Conservation (phyloP, 2,797 vertebrate species). For the Columba guinea region DNA sequence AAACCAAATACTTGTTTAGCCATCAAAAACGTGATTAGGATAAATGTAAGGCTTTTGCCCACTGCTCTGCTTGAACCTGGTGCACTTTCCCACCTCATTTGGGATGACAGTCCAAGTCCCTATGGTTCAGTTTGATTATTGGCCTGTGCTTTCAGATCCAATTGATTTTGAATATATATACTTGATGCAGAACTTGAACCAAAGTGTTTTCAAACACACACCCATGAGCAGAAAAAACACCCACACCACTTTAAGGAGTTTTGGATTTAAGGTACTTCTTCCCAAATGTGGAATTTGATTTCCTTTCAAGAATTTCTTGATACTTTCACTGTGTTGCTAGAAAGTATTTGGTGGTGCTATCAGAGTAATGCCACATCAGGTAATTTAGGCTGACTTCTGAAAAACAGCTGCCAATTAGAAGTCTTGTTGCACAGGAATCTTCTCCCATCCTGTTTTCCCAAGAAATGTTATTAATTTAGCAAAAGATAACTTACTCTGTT, state of each 20-base stretch:
- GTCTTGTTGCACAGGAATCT: not conserved
- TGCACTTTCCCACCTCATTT: not conserved
- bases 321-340: not conserved
- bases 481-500: not conserved
- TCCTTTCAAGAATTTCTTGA: not conserved
- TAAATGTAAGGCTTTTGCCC: not conserved
- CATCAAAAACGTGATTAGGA: not conserved
- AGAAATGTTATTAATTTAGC: not conserved
- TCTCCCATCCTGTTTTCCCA: not conserved
- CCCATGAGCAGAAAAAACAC: not conserved
- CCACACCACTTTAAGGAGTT: not conserved
- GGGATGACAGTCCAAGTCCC: not conserved
- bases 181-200: not conserved
- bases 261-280: not conserved
- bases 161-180: not conserved
- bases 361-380: not conserved
- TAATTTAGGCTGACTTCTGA: not conserved
- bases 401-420: not conserved
- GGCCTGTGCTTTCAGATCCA: not conserved
- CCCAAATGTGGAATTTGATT: not conserved
- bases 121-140: not conserved
- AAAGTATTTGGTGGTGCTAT: not conserved
- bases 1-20: not conserved
- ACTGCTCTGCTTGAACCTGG: not conserved
- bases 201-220: not conserved